Percentiles rank a stretch among this genome's conserved stretches.
These are phyloP conservation scores for Epizoanthus stellaris DNA, from an alignment of 92 coral and sea anemone species.

Conservation along the genomic window DNA sequence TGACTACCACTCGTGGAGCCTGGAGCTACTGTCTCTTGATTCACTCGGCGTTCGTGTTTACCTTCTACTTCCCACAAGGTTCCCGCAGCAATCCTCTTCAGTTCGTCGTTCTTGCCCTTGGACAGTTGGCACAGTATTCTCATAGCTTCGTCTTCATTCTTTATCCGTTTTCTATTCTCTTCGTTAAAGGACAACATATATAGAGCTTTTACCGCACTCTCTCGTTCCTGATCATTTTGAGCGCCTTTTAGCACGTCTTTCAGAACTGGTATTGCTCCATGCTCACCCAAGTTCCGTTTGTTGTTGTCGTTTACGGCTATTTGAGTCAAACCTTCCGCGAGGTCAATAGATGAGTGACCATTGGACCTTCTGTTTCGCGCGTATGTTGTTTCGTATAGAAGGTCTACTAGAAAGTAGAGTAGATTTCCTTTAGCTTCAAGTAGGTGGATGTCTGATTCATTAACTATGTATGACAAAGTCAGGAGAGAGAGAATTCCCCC, in stretches of 20 bases:
- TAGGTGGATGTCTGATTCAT: constrained; percentile 48
- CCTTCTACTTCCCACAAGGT: constrained; percentile 77
- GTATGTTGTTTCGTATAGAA: constrained; percentile 25
- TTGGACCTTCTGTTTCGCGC: constrained; percentile 26
- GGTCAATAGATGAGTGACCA: constrained; percentile 54
- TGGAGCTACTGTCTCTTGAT: neutral
- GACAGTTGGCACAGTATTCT: constrained; percentile 39
- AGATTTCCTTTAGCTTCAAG: constrained; percentile 45
- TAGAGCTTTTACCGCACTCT: constrained; percentile 54
- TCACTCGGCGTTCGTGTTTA: constrained; percentile 40
- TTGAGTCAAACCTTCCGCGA: constrained; percentile 55
- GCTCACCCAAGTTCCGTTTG: constrained; percentile 49
- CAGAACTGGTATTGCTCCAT: constrained; percentile 63
- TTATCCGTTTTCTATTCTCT: constrained; percentile 55
- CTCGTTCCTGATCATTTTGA: constrained; percentile 49
- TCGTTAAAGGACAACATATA: constrained; percentile 73
- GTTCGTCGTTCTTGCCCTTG: constrained; percentile 41
- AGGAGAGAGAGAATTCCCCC: constrained; percentile 31
- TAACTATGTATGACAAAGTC: constrained; percentile 48
- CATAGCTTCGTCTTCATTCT: constrained; percentile 29
- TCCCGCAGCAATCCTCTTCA: constrained; percentile 66
- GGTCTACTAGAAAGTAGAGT: constrained; percentile 22
- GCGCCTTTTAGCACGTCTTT: constrained; percentile 50
- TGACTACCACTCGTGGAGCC: constrained; percentile 28
- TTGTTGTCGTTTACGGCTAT: constrained; percentile 52